These are phyloP conservation scores for Calycopis cecrops DNA, from an alignment of 1,140 invertebrate species.

Conservation along the genomic window DNA sequence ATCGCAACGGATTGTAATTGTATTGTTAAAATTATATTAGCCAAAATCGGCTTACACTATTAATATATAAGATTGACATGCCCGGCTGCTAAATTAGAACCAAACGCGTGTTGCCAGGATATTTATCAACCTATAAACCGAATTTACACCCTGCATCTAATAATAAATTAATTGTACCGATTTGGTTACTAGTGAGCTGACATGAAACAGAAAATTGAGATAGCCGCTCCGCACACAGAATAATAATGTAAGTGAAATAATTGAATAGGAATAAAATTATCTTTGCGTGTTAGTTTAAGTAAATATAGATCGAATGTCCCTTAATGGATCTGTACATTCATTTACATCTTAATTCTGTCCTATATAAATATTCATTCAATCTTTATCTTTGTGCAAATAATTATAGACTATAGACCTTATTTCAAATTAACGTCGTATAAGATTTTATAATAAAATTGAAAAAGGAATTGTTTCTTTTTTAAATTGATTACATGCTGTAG, in stretches of 20 bases:
- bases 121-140: too few species aligned
- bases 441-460: too few species aligned
- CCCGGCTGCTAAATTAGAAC: too few species aligned
- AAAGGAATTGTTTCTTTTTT: too few species aligned
- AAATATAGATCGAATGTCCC: conserved; percentile 47
- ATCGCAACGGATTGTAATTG: too few species aligned
- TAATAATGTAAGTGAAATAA: conserved; percentile 6
- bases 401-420: neutral
- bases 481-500: too few species aligned
- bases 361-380: conserved; percentile 63
- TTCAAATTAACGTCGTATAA: too few species aligned
- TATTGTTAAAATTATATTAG: too few species aligned
- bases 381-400: conserved; percentile 55
- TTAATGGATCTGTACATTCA: conserved; percentile 64
- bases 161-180: neutral
- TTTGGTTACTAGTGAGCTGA: conserved; percentile 1
- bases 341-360: conserved; percentile 62
- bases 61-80: too few species aligned
- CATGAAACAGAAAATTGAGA: conserved; percentile 1
- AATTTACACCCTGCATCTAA: too few species aligned
- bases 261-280: conserved; percentile 30
- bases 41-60: too few species aligned
- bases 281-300: conserved; percentile 39
- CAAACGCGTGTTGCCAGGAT: too few species aligned
- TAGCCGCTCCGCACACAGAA: neutral